These are phyloP conservation scores for Solen grandis DNA, from an alignment of 1,140 invertebrate genomes.

Conservation along the genomic window DNA sequence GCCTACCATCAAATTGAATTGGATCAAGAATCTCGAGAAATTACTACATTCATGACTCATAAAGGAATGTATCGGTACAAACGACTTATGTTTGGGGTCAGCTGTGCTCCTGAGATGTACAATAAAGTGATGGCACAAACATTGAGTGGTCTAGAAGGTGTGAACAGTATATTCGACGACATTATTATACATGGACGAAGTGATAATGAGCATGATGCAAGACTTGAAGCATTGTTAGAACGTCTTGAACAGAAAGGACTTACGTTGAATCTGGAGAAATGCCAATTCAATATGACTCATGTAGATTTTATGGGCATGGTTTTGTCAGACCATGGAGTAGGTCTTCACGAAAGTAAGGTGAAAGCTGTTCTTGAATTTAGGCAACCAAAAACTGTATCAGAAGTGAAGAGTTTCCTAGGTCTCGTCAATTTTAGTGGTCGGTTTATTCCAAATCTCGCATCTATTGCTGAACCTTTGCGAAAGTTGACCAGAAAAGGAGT, in stretches of 20 bases:
- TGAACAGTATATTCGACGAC: conserved; percentile 62
- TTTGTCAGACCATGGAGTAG: no score
- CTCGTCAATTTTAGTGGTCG: not conserved
- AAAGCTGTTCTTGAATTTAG: no score
- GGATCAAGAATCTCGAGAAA: conserved; percentile 41
- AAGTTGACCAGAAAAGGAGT: not conserved
- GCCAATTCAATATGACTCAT: no score
- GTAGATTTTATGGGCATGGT: no score
- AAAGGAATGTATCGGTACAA: conserved; percentile 48
- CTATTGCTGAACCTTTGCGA: not conserved
- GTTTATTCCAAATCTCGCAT: not conserved
- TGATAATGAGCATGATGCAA: no score
- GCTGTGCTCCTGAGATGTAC: conserved; percentile 60
- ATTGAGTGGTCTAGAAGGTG: conserved; percentile 34
- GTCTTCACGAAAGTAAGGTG: no score
- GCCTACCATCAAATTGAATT: conserved; percentile 64
- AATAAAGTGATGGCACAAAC: conserved; percentile 50
- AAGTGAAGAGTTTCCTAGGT: not conserved
- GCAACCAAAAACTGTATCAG: no score
- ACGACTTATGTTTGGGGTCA: conserved; percentile 47
- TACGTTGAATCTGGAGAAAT: no score
- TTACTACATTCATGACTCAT: conserved; percentile 62
- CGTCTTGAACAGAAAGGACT: no score
- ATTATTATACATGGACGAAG: no score
- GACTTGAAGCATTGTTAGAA: no score